Conservation (phyloP, 2,797 vertebrate genomes). For the Cuculus canorus region DNA sequence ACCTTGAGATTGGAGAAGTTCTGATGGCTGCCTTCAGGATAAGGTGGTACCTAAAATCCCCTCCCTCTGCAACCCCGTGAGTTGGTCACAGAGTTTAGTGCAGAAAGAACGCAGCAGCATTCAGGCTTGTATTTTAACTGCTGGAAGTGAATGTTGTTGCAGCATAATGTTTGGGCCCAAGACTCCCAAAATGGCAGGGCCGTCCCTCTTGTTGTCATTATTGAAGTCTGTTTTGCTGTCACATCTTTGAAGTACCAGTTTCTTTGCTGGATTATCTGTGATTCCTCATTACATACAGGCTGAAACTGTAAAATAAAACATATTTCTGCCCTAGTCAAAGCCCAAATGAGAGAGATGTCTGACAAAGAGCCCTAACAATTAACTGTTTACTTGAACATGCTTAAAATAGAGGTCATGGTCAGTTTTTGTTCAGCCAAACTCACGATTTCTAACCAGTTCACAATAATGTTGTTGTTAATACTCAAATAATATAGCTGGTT, state of each 20-base stretch:
- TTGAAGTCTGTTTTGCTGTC: not conserved
- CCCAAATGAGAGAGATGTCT: not conserved
- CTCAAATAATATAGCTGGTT: not conserved
- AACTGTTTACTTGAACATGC: not conserved
- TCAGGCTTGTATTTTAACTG: not conserved
- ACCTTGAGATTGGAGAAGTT: not conserved
- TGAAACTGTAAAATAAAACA: not conserved
- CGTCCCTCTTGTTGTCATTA: not conserved
- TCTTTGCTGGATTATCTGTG: not conserved
- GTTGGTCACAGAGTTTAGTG: not conserved
- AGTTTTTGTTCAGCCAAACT: not conserved
- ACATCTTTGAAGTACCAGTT: not conserved
- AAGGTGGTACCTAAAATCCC: not conserved
- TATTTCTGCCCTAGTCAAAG: not conserved
- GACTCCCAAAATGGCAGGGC: not conserved
- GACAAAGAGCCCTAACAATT: not conserved
- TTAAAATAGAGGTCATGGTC: not conserved
- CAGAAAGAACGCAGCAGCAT: not conserved
- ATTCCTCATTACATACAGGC: not conserved
- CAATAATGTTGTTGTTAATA: not conserved
- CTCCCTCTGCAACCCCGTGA: not conserved
- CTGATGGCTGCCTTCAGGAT: not conserved
- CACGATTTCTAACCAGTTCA: not conserved
- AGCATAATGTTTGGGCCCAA: not conserved
- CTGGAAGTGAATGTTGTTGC: not conserved